phyloP scores from a whole-genome alignment of 2,113 vertebrate genomes.

The Callipepla squamata region DNA sequence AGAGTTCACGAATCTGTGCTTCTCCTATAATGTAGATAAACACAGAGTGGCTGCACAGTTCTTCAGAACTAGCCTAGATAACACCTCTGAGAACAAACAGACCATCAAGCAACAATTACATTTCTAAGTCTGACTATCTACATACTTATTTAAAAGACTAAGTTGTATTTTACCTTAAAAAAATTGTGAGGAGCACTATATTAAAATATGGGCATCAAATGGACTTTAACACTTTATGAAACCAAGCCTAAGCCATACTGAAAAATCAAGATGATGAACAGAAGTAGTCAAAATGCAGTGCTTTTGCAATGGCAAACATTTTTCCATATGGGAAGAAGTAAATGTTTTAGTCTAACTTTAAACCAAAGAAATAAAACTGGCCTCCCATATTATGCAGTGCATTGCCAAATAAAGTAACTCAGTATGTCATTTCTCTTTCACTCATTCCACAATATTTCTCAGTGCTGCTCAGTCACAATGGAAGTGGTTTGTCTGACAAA shows the following conservation, averaged over 20 bases:
- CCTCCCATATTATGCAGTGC: neutral
- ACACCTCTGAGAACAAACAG: neutral
- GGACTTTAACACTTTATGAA: neutral
- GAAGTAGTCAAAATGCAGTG: neutral
- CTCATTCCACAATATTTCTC: neutral
- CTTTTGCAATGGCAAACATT: neutral
- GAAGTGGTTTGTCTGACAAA: neutral
- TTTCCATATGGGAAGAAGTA: neutral
- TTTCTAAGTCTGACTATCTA: neutral
- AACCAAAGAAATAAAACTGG: neutral
- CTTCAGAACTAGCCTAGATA: constrained; percentile 25
- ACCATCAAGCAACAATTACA: neutral
- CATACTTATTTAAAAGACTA: neutral
- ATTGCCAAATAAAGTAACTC: neutral
- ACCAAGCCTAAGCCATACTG: neutral
- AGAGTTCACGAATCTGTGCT: constrained; percentile 39
- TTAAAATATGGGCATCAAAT: neutral
- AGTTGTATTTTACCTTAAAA: neutral
- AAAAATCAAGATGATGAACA: neutral
- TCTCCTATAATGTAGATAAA: constrained; percentile 41
- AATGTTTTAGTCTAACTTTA: neutral
- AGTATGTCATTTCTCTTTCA: neutral
- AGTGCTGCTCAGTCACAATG: neutral
- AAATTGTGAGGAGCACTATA: neutral
- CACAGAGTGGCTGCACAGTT: neutral